Base-by-base conservation (phyloP, 2,113 vertebrate genomes). In the Argyrosomus japonicus region DNA sequence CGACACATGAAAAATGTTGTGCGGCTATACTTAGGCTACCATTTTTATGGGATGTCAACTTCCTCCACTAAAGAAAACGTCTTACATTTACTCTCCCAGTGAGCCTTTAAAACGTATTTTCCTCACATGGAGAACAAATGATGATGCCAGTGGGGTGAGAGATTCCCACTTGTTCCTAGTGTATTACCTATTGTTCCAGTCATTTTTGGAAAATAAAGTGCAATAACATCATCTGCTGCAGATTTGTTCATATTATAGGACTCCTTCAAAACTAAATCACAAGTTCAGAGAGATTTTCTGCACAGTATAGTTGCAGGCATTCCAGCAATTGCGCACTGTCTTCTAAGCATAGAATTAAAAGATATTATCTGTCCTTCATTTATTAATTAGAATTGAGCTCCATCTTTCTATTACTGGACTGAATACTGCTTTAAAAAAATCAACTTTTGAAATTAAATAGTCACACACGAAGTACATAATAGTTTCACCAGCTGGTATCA, bases 401-500 rank as follows among this genome's bases (percentile, higher is more conserved):
- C n/a, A 50, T 63, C 36, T 40, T 68, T 48, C 4, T 54, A 19
- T 47, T 14, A 56, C 36, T 81, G 71, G 53, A 67, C 60, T 40
- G 48, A 70, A 57, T 67, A 12, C 25, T 50, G 36, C 60, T 68
- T 58, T 63, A 17, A 56, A 68, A 86, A 83, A 80, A 68, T 29
- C 13, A 7, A 74, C 45, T 60, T 53, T 78, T 72, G 53, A 13
- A 80, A 84, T 68, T 13, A 21, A 60, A 68, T 63, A 62, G 53
- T 81, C 64, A 64, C 77, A 69, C 36, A 57, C 43, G 71, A 65
- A 84, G 75, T 68, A 71, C 47, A 78, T 53, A 75, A 79, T 83
- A 67, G 70, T 68, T 82, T 64, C 73, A 79, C 77, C 77, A 81
- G 80, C 87, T 87, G 87, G 83, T 87, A 54, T 79, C 83, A 68